These are phyloP conservation scores for Tapirus indicus DNA, from an alignment of 2,797 vertebrate species.

Conservation along the genomic window DNA sequence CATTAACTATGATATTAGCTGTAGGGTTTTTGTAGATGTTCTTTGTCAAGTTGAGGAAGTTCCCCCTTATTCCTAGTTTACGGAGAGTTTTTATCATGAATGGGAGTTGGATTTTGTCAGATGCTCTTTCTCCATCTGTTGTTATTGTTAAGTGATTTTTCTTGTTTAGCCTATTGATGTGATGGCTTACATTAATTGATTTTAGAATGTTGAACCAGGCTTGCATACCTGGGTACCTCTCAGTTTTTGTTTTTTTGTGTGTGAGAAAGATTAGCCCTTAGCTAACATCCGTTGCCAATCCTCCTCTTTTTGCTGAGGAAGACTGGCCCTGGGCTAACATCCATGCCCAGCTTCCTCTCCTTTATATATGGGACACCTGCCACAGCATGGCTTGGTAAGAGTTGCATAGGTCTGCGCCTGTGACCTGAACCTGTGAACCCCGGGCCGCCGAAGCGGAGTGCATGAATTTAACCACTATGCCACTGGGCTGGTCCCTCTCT, in stretches of 20 bases:
- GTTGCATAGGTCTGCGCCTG: too few relatives aligned
- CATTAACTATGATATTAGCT: not conserved
- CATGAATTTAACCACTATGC: too few relatives aligned
- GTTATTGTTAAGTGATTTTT: not conserved
- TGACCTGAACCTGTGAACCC: too few relatives aligned
- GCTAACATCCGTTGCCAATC: too few relatives aligned
- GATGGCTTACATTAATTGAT: not conserved
- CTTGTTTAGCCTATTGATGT: not conserved
- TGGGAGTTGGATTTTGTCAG: not conserved
- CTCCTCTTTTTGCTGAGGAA: too few relatives aligned
- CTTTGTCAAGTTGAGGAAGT: not conserved
- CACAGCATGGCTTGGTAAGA: too few relatives aligned
- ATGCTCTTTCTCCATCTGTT: not conserved
- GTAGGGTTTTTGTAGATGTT: not conserved
- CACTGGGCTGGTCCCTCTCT: not conserved
- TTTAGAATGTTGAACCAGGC: not conserved
- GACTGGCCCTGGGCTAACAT: too few relatives aligned
- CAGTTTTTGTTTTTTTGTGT: not conserved
- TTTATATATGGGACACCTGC: too few relatives aligned
- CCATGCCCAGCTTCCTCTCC: too few relatives aligned
- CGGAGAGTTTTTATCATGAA: not conserved
- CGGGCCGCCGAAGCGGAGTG: too few relatives aligned
- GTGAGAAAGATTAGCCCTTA: too few relatives aligned
- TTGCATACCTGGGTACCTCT: not conserved
- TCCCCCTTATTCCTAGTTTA: not conserved